phyloP scores from a whole-genome alignment of 2,888 invertebrate species.

The Ectemnius continuus region DNA sequence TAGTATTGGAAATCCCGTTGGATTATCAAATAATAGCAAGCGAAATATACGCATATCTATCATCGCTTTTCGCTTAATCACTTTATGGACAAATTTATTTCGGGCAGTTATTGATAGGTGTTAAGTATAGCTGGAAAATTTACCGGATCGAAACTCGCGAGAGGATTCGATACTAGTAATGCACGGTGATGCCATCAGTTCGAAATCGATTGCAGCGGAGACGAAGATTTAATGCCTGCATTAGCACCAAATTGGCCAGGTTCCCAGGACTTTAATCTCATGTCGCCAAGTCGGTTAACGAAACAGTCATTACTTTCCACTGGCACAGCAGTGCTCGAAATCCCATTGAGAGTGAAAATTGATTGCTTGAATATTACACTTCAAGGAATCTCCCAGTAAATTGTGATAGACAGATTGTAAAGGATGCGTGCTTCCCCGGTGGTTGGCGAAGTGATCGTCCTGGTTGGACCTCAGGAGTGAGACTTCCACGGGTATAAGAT shows the following conservation, averaged over 20 bases:
- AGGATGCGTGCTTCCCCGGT: slow-evolving; percentile 11
- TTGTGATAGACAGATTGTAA: slow-evolving; percentile 25
- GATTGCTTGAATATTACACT: neutral
- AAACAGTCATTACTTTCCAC: neutral
- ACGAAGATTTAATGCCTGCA: slow-evolving; percentile 1
- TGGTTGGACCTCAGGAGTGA: slow-evolving; percentile 16
- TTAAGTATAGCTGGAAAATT: too few species aligned
- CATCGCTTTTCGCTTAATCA: too few species aligned
- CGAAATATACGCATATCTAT: too few species aligned
- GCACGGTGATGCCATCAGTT: too few species aligned
- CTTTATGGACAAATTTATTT: too few species aligned
- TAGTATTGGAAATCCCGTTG: too few species aligned
- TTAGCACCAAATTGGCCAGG: neutral
- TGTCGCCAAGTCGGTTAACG: neutral
- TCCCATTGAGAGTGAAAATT: neutral
- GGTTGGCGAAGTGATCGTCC: slow-evolving; percentile 20
- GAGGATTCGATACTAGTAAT: too few species aligned
- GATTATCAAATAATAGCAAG: too few species aligned
- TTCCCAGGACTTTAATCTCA: neutral
- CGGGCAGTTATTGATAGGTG: too few species aligned
- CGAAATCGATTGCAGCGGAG: neutral
- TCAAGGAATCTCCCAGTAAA: slow-evolving; percentile 8
- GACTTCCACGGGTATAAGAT: slow-evolving; percentile 50
- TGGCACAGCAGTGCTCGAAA: neutral
- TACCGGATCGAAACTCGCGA: too few species aligned